Conservation (phyloP, 2,888 invertebrate species). For the Sarcophaga carnaria region DNA sequence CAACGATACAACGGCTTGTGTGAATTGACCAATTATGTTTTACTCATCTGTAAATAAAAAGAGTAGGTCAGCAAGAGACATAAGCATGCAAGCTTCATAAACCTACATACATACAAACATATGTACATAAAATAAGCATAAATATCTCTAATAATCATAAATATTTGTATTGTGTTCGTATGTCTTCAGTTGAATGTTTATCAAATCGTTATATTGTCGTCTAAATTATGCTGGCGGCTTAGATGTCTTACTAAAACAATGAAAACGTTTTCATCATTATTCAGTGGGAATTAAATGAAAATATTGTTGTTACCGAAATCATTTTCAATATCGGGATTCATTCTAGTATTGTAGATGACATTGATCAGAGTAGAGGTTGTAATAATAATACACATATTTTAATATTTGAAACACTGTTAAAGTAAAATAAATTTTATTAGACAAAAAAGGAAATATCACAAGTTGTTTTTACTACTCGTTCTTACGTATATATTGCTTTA, state of each 20-base stretch:
- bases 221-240: slow-evolving; percentile 64
- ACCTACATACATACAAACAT: too few relatives aligned
- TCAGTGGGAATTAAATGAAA: slow-evolving; percentile 47
- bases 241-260: slow-evolving; percentile 64
- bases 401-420: too few relatives aligned
- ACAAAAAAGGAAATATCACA: too few relatives aligned
- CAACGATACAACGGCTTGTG: too few relatives aligned
- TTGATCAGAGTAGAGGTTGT: slow-evolving; percentile 37
- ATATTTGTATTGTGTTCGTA: slow-evolving; percentile 28
- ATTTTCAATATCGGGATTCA: slow-evolving; percentile 28
- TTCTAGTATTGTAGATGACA: slow-evolving; percentile 41
- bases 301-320: slow-evolving; percentile 9
- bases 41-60: too few relatives aligned
- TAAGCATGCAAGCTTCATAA: too few relatives aligned
- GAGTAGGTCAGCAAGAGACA: too few relatives aligned
- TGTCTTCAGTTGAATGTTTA: slow-evolving; percentile 39
- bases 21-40: too few relatives aligned
- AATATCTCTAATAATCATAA: neutral
- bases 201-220: neutral
- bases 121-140: neutral
- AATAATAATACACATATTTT: too few relatives aligned
- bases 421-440: too few relatives aligned
- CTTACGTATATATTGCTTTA: too few relatives aligned
- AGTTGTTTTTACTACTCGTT: too few relatives aligned
- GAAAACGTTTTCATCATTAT: slow-evolving; percentile 48